A percentile compares a stretch with the other conserved stretches of the same genome.
These are phyloP conservation scores for Drosophila nigrodunni DNA, from an alignment of 1,140 invertebrate species.

Conservation along the genomic window DNA sequence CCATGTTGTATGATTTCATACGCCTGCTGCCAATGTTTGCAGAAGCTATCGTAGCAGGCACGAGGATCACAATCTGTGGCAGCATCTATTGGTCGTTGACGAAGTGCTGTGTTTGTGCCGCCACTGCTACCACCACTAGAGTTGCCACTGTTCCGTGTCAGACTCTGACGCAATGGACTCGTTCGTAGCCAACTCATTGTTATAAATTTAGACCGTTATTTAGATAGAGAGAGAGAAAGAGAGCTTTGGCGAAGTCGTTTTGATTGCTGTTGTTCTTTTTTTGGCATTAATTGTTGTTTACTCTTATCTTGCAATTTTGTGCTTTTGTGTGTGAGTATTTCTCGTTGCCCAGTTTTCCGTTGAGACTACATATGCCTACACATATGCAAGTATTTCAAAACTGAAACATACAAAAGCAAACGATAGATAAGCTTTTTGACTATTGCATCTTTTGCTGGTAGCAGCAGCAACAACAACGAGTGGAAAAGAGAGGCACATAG, in stretches of 20 bases:
- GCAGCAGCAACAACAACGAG: constrained; percentile 29
- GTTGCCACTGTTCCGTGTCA: constrained; percentile 85
- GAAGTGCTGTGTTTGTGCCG: constrained; percentile 14
- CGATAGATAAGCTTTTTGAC: constrained; percentile 49
- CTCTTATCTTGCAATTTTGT: constrained; percentile 60
- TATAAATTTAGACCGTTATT: constrained; percentile 31
- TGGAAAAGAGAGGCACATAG: constrained; percentile 4
- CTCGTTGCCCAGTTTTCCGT: constrained; percentile 31
- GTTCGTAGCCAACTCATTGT: constrained; percentile 89
- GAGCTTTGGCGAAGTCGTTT: constrained; percentile 34
- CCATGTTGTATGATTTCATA: constrained; percentile 92
- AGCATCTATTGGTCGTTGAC: constrained; percentile 84
- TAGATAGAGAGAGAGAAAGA: neutral
- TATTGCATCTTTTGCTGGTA: constrained; percentile 24
- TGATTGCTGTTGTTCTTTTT: constrained; percentile 16
- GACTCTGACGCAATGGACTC: constrained; percentile 87
- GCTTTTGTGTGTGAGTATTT: constrained; percentile 71
- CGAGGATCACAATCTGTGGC: constrained; percentile 88
- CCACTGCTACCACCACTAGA: constrained; percentile 31
- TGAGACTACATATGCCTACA: constrained; percentile 23
- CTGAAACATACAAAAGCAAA: constrained; percentile 51
- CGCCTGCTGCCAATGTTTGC: constrained; percentile 97
- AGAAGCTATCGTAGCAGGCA: constrained; percentile 96
- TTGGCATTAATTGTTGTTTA: constrained; percentile 50
- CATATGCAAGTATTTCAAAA: constrained; percentile 50